Evolutionary conservation across 2,797 vertebrate genomes (phyloP), one percentile per base, ranked within the genome.

Genomic region (Typhlichthys eigenmanni): DNA sequence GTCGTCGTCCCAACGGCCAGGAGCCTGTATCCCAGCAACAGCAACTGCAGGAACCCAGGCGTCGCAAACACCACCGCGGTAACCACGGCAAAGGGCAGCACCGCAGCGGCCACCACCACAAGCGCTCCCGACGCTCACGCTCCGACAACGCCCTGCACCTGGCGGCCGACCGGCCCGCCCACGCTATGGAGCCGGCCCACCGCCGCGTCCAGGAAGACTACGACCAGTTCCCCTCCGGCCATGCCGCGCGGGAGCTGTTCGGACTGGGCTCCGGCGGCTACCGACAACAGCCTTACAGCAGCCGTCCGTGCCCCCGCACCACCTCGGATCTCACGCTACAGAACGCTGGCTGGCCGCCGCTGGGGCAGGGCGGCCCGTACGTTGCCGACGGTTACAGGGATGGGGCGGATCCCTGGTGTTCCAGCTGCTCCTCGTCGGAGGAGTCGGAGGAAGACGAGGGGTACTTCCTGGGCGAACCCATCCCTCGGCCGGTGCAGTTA

Each of bases 101-200:
- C 0, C 89, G 88, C 66, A 87, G 88, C 19, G 92, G 93, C 0
- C 95, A 95, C 64, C 92, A 94, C 50, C 92, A 95, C 75, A 87
- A 95, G 67, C 91, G 94, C 7, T 98, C 96, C 0, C 93, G 96
- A 0, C 94, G 96, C 0, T 98, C 97, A 1, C 96, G 96, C 49
- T 98, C 97, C 0, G 97, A 99, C 80, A 99, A 99, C 0, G 97
- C 97, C 50, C 92, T 98, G 61, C 96, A 98, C 72, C 91, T 99
- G 82, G 94, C 94, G 64, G 94, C 95, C 0, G 96, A 98, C 70
- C 92, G 95, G 45, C 90, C 93, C 7, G 17, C 85, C 60, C 94
- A 94, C 54, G 74, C 93, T 55, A 92, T 94, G 69, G 96, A 98
- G 73, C 92, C 91, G 54, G 92, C 94, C 16, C 94, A 94, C 1